Conservation (phyloP, 2,797 vertebrate genomes). For the Sebastes ruberrimus region DNA sequence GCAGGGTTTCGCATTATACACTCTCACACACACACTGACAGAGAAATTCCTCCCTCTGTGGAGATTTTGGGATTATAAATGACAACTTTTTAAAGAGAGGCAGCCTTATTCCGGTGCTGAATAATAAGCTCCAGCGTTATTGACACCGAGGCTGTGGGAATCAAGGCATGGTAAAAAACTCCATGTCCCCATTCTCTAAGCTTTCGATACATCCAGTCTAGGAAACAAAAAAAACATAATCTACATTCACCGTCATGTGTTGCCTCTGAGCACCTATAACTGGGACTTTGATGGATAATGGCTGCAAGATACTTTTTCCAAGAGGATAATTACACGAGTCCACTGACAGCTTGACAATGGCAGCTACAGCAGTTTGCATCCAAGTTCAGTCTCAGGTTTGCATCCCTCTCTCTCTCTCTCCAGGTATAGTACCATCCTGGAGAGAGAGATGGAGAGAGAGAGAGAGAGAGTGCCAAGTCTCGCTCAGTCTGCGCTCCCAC, state of each 20-base stretch:
- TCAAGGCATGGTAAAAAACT: constrained; percentile 43
- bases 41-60: constrained; percentile 8
- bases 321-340: constrained; percentile 81
- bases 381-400: constrained; percentile 75
- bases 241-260: constrained; percentile 61
- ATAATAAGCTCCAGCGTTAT: constrained; percentile 66
- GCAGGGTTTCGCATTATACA: too few relatives aligned
- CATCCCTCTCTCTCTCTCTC: constrained; percentile 15
- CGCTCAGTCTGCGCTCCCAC: constrained; percentile 29
- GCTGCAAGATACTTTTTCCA: constrained; percentile 66
- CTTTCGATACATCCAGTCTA: constrained; percentile 61
- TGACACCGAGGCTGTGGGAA: constrained; percentile 63
- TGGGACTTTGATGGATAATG: constrained; percentile 70
- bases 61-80: constrained; percentile 64
- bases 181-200: constrained; percentile 63
- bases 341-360: constrained; percentile 78
- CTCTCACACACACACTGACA: not conserved
- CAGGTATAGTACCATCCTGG: constrained; percentile 53
- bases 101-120: constrained; percentile 23
- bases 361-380: constrained; percentile 75
- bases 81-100: constrained; percentile 45
- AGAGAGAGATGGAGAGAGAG: constrained; percentile 15
- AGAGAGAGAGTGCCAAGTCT: constrained; percentile 52
- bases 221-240: constrained; percentile 70
- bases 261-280: constrained; percentile 73